These are phyloP conservation scores for Ephialtes manifestator DNA, from an alignment of 2,888 invertebrate species.

Conservation along the genomic window DNA sequence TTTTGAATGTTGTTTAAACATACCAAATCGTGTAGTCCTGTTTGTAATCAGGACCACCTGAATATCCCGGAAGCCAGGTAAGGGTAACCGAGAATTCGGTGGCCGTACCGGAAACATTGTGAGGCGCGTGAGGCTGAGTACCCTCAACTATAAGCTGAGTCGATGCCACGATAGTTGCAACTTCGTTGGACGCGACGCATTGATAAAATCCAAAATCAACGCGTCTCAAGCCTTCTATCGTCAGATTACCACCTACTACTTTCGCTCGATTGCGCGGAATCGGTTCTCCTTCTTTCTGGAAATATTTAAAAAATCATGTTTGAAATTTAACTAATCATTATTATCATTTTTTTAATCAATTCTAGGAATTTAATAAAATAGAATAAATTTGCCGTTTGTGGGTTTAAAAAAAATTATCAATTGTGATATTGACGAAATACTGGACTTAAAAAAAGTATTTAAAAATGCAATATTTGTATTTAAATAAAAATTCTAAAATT, in stretches of 20 bases:
- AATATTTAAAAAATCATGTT: background rate
- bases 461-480: background rate
- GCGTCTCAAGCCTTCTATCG: conserved; percentile 94
- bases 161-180: conserved; percentile 96
- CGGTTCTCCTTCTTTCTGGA: conserved; percentile 87
- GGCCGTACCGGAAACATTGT: conserved; percentile 96
- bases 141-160: conserved; percentile 97
- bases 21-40: conserved; percentile 98
- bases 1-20: conserved; percentile 41
- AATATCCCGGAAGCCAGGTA: conserved; percentile 97
- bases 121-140: conserved; percentile 98
- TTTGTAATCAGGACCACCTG: conserved; percentile 97
- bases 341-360: background rate
- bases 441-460: too few relatives aligned
- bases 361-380: too few relatives aligned
- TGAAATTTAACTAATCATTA: background rate
- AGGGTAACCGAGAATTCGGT: conserved; percentile 96
- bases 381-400: too few relatives aligned
- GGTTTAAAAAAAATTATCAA: too few relatives aligned
- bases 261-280: conserved; percentile 93
- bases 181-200: conserved; percentile 97
- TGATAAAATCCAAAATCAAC: conserved; percentile 98
- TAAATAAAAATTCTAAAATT: background rate
- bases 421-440: too few relatives aligned
- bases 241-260: conserved; percentile 95